Conservation (phyloP, 92 coral and sea anemone genomes). For the Virgularia gustaviana region DNA sequence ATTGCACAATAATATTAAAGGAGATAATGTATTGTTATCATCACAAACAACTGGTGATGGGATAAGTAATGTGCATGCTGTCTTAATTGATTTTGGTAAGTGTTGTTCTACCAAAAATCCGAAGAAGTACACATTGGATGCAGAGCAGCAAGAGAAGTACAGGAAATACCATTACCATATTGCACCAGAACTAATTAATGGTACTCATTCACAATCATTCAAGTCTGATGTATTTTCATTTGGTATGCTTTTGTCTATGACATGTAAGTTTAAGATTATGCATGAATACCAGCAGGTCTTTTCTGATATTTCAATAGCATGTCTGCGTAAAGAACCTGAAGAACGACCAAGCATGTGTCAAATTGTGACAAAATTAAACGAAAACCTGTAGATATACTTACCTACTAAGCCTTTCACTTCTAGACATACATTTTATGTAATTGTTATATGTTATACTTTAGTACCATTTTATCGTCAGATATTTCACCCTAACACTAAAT, state of each 20-base stretch:
- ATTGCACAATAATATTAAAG: not conserved
- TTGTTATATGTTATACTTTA: too few relatives aligned
- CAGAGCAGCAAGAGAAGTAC: not conserved
- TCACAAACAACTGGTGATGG: too few relatives aligned
- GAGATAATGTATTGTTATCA: not conserved
- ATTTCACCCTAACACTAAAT: too few relatives aligned
- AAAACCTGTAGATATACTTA: too few relatives aligned
- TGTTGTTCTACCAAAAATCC: not conserved
- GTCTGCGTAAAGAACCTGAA: not conserved
- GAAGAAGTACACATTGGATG: not conserved
- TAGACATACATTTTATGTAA: too few relatives aligned
- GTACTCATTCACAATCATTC: not conserved
- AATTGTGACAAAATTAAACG: not conserved
- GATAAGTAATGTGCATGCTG: not conserved
- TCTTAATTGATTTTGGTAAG: not conserved
- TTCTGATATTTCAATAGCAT: conserved; percentile 5
- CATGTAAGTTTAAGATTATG: not conserved
- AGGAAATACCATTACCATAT: not conserved
- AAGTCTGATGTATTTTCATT: conserved; percentile 27
- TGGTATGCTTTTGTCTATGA: conserved; percentile 17
- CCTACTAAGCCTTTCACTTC: too few relatives aligned
- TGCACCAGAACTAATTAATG: not conserved
- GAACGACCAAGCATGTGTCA: not conserved
- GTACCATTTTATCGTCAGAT: too few relatives aligned
- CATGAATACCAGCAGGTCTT: not conserved